Evolutionary conservation across 2,113 vertebrate species (phyloP).

Genomic region (Psilopsiagon aurifrons): DNA sequence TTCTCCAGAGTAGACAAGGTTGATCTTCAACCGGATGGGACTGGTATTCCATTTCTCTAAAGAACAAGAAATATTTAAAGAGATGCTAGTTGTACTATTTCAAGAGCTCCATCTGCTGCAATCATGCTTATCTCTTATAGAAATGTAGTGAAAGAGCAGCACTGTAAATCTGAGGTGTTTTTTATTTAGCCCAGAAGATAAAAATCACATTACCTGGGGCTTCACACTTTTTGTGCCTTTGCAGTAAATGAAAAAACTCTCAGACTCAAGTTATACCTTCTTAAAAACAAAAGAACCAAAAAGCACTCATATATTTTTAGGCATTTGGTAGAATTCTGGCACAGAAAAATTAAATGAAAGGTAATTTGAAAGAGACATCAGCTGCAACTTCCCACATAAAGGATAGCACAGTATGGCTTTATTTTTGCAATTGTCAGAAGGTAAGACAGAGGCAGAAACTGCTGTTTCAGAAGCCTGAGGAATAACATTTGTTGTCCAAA

Average conservation of each 20-base stretch:
- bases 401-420: neutral
- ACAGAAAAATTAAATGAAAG: neutral
- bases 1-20: conserved; percentile 58
- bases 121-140: neutral
- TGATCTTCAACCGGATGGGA: conserved; percentile 56
- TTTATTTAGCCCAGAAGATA: neutral
- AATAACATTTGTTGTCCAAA: neutral
- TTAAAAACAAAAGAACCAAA: neutral
- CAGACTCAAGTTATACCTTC: neutral
- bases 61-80: neutral
- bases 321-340: neutral
- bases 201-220: neutral
- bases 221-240: neutral
- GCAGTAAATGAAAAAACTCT: neutral
- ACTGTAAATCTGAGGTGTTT: neutral
- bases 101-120: neutral
- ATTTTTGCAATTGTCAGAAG: neutral
- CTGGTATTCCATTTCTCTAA: neutral
- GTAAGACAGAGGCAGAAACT: neutral
- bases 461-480: neutral
- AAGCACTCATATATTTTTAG: neutral
- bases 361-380: neutral
- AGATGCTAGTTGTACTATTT: neutral
- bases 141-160: neutral
- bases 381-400: neutral